Evolutionary conservation across 1,140 invertebrate genomes (phyloP).

Genomic region (Hylyphantes graminicola): DNA sequence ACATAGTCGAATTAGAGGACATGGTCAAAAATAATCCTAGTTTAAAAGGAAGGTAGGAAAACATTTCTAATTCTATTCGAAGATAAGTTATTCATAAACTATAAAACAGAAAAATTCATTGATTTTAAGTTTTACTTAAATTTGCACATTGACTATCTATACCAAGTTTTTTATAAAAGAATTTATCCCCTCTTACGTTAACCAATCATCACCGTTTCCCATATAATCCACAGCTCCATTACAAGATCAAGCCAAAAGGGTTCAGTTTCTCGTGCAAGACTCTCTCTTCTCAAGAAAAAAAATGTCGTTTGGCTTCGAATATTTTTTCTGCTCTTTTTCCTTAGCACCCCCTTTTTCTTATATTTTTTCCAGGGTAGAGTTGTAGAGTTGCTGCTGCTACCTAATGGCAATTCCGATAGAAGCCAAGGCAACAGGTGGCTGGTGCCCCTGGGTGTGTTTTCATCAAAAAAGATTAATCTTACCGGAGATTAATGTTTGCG

Average conservation of each 20-base stretch:
- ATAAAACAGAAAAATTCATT: too few relatives aligned
- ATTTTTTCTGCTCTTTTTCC: conserved; percentile 11
- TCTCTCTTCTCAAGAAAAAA: too few relatives aligned
- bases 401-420: conserved; percentile 60
- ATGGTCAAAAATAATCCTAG: too few relatives aligned
- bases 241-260: conserved; percentile 45
- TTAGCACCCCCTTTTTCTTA: conserved; percentile 1
- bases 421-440: conserved; percentile 59
- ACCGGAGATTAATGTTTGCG: conserved; percentile 56
- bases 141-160: too few relatives aligned
- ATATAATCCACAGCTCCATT: conserved; percentile 35
- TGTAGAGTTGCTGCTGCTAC: conserved; percentile 34
- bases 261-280: not conserved
- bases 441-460: conserved; percentile 37
- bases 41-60: too few relatives aligned
- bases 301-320: too few relatives aligned
- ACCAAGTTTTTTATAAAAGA: not conserved
- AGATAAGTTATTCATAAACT: too few relatives aligned
- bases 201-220: not conserved
- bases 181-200: conserved; percentile 10
- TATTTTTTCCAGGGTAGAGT: not conserved
- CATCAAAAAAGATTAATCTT: conserved; percentile 61
- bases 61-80: too few relatives aligned
- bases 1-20: too few relatives aligned
- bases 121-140: too few relatives aligned